Evolutionary conservation across 2,888 invertebrate species (phyloP).

Genomic region (Pseudanteris insignis): DNA sequence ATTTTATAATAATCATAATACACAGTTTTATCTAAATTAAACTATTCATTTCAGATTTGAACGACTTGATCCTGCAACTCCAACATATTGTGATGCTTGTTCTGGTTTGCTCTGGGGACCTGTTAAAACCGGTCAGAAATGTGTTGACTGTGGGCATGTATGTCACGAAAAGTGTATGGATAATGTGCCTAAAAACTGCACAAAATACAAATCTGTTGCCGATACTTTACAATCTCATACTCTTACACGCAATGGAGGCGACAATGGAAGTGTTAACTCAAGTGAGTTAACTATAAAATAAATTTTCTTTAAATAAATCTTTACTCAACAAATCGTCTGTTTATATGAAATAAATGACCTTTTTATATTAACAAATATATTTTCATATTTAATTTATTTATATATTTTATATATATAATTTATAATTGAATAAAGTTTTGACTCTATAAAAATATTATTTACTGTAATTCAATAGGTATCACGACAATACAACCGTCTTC

Average conservation of each 20-base stretch:
- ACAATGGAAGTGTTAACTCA: slow-evolving; percentile 78
- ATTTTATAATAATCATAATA: background rate
- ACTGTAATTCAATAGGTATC: slow-evolving; percentile 71
- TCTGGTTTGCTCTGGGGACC: slow-evolving; percentile 91
- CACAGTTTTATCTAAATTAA: too few relatives aligned
- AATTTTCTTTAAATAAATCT: too few relatives aligned
- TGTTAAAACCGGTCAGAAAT: slow-evolving; percentile 78
- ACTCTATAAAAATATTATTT: too few relatives aligned
- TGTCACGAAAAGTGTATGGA: slow-evolving; percentile 96
- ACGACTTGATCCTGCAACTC: slow-evolving; percentile 85
- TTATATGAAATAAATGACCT: too few relatives aligned
- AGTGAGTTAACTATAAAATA: slow-evolving; percentile 66
- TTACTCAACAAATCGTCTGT: too few relatives aligned
- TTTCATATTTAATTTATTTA: background rate
- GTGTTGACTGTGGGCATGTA: slow-evolving; percentile 93
- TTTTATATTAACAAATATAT: too few relatives aligned
- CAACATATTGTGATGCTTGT: slow-evolving; percentile 90
- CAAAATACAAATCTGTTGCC: slow-evolving; percentile 77
- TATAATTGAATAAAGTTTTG: too few relatives aligned
- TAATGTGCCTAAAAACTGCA: slow-evolving; percentile 85
- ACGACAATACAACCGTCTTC: slow-evolving; percentile 82
- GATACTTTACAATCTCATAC: slow-evolving; percentile 70
- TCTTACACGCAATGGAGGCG: slow-evolving; percentile 72
- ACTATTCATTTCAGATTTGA: slow-evolving; percentile 74
- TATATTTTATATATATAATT: too few relatives aligned